Percentiles rank a stretch among this genome's conserved stretches.
Evolutionary conservation across 2,113 vertebrate genomes (phyloP).

Genomic region (Thermophis baileyi): DNA sequence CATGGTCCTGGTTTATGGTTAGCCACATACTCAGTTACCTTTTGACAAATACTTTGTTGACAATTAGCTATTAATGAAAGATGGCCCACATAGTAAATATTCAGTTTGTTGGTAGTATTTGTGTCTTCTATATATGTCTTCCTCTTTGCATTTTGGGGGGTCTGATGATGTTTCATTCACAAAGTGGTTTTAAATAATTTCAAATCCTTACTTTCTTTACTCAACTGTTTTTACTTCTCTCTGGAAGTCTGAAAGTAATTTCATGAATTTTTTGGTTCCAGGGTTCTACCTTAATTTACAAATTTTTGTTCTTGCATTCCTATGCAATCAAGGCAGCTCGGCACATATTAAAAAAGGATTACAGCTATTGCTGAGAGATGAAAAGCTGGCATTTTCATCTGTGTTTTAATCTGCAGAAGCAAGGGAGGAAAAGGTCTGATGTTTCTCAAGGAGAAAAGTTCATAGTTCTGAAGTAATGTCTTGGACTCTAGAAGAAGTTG

Average conservation of each 20-base stretch:
- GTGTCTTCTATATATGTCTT: not conserved
- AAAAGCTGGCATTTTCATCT: not conserved
- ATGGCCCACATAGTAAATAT: not conserved
- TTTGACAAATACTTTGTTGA: not conserved
- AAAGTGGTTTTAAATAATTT: not conserved
- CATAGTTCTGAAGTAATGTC: not conserved
- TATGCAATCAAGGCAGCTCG: constrained; percentile 21
- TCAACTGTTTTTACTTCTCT: not conserved
- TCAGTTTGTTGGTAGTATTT: not conserved
- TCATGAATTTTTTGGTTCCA: not conserved
- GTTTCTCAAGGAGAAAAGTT: constrained; percentile 8
- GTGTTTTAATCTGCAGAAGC: constrained; percentile 10
- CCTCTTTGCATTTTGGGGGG: not conserved
- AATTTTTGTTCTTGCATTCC: constrained; percentile 14
- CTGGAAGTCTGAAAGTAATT: not conserved
- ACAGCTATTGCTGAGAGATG: constrained; percentile 23
- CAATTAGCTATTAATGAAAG: not conserved
- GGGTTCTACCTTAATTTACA: constrained; percentile 1
- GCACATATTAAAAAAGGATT: not conserved
- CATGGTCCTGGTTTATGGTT: not conserved
- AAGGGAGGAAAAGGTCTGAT: constrained; percentile 9
- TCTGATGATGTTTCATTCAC: not conserved
- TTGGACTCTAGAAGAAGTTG: not conserved
- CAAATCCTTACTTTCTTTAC: not conserved
- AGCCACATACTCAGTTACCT: not conserved